Evolutionary conservation across 1,140 invertebrate species (phyloP).

Genomic region (Scaptomyza pallida): DNA sequence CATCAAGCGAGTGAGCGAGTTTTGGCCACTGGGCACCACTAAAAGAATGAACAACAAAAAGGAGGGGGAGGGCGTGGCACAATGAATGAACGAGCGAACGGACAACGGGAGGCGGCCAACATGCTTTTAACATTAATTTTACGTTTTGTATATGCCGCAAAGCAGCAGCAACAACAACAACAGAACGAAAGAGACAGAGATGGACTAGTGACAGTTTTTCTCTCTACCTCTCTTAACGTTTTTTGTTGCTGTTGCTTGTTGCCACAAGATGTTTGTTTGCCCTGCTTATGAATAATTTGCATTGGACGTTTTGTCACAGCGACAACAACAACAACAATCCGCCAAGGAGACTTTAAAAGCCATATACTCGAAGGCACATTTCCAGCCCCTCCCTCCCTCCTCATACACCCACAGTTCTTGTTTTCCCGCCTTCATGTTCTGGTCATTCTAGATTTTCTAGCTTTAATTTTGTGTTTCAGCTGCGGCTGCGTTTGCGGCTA

Average conservation of each 20-base stretch:
- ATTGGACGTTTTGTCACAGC: constrained; percentile 44
- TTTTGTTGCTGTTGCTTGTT: constrained; percentile 15
- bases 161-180: constrained; percentile 7
- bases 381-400: neutral
- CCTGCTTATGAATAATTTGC: constrained; percentile 63
- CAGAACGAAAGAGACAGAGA: neutral
- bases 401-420: too few relatives aligned
- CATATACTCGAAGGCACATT: constrained; percentile 3
- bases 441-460: constrained; percentile 2
- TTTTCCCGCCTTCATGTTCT: neutral
- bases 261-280: constrained; percentile 55
- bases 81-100: neutral
- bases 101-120: constrained; percentile 16
- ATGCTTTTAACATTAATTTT: constrained; percentile 59
- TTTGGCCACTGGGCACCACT: constrained; percentile 6
- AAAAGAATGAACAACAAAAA: neutral
- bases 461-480: constrained; percentile 31
- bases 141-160: constrained; percentile 45
- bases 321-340: neutral
- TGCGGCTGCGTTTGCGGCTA: constrained; percentile 46
- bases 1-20: neutral
- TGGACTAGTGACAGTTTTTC: constrained; percentile 9
- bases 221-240: neutral
- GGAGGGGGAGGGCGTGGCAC: neutral
- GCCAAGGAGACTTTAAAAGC: constrained; percentile 9